These are phyloP conservation scores for Pachyuromys duprasi DNA, from an alignment of 2,797 vertebrate genomes.

Conservation along the genomic window DNA sequence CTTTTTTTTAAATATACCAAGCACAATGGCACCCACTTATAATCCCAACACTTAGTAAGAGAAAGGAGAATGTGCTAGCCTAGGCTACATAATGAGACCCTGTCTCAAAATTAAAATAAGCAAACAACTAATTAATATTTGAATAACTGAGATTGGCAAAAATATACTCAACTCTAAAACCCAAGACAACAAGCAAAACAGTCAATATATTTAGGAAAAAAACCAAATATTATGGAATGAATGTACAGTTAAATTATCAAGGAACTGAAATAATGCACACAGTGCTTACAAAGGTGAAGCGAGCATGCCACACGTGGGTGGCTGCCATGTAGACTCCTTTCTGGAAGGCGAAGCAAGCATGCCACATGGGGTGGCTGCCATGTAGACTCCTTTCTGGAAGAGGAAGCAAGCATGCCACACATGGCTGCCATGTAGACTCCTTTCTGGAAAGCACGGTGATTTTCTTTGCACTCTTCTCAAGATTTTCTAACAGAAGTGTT, in stretches of 20 bases:
- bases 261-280: neutral
- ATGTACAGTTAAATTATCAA: neutral
- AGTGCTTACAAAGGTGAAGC: accelerated
- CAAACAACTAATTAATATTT: neutral
- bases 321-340: neutral
- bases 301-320: accelerated
- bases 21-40: neutral
- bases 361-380: too few species aligned
- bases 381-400: neutral
- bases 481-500: neutral
- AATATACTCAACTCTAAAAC: neutral
- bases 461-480: neutral
- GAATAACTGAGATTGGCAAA: neutral
- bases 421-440: too few species aligned
- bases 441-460: neutral
- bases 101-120: neutral
- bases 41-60: neutral
- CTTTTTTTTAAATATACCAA: neutral
- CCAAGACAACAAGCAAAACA: neutral
- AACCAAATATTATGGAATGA: neutral
- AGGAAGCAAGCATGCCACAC: accelerated
- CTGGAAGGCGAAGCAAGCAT: neutral
- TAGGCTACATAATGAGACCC: neutral
- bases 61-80: neutral
- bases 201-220: neutral